Evolutionary conservation across 1,140 invertebrate species (phyloP), one percentile per base, ranked within the genome.

Genomic region (Melanaphis sacchari): DNA sequence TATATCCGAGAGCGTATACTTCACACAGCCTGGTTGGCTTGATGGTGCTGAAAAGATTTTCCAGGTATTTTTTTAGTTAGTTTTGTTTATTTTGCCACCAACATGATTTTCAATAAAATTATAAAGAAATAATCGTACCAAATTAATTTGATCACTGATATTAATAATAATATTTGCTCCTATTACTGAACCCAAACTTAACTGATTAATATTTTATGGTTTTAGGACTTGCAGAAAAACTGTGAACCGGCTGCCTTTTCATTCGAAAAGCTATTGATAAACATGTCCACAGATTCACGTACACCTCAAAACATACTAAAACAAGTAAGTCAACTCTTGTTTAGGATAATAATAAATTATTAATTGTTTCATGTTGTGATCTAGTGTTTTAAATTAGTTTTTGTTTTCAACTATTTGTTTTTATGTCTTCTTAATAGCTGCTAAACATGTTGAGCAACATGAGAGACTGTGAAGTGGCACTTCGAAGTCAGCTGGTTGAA

Each of bases 1-100:
- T 9, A 97, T 99, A 0, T 98, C 98, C 0, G 99, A 99, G 95
- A 99, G 98, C 94, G 98, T 99, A 0, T 99, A 98, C 95, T 99
- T 98, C 95, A 98, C 98, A 3, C 97, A 97, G n/a, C 95, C 96
- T 26, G 96, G 97, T 0, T 99, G 98, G 98, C 95, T 99, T 8
- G 96, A 97, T 92, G 96, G 96, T 81, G 97, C 98, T 1, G 96
- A 97, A 94, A 95, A 97, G 95, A 97, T 97, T 89, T 97, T 98
- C 94, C 96, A 97, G 95, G 98, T 98, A 95, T 84, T 40, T 21
- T 6, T 38, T 82, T 40, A 24, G 24, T 82, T 38, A 7, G 24
- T 40, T 38, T 38, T 82, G 81, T 38, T 66, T 59, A 3, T n/a
- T 66, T 18, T 5, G 11, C 31, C 11, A 3, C 26, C 59, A 66